Base-by-base conservation (phyloP, 2,797 vertebrate species). In the Numenius phaeopus region DNA sequence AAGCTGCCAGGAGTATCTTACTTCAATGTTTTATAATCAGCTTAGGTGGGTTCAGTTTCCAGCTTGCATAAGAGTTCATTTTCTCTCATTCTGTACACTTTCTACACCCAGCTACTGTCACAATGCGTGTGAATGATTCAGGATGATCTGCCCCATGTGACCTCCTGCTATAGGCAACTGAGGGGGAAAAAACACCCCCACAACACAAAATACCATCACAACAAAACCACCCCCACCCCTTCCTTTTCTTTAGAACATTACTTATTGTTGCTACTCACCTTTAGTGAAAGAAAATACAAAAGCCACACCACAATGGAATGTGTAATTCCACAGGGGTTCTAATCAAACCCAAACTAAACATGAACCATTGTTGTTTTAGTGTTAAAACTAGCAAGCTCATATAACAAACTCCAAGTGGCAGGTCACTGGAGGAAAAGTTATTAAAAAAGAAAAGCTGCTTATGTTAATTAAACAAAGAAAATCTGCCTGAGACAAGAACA, bases 381-480 rank as follows among this genome's bases (percentile, higher is more conserved):
- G 46, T 72, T 66, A 82, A 71, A 85, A 47, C 26, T 30, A 72
- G 42, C 32, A 84, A 79, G 73, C 40, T 94, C 10, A 0, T 49
- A 22, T 21, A 82, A 89, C 39, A 84, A 91, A 94, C 88, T 49
- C 50, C 80, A 79, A 57, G 47, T 27, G 87, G 52, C 19, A 77
- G 79, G 26, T 65, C 85, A 73, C 72, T 88, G 30, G 73, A 93
- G 88, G 32, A 91, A 91, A 94, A 44, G 26, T 57, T 83, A 75
- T 70, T 64, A 47, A 65, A 79, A 79, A 76, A 89, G 50, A 90
- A 95, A 97, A 96, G 90, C 88, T 87, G 69, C 80, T 93, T 96
- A 96, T 78, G 73, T 65, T 95, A 93, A 96, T 94, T 94, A 90
- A 96, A 91, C 55, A 71, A 81, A 75, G 73, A 52, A 92, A 96